Conservation (phyloP, 2,113 vertebrate genomes). For the Psittacus erithacus region DNA sequence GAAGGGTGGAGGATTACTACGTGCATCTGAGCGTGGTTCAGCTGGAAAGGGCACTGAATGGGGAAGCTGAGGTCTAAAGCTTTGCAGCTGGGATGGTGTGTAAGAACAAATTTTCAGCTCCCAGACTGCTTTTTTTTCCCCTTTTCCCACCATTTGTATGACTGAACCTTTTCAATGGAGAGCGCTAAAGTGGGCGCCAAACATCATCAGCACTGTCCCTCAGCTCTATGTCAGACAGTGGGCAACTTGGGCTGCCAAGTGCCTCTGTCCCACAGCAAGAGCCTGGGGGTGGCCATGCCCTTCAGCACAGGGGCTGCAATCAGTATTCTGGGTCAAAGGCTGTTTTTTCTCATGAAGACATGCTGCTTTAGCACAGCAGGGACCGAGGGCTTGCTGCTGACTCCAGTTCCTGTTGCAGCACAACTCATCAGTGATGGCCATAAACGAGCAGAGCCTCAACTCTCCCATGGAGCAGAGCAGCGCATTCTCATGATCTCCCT, state of each 20-base stretch:
- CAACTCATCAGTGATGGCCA: accelerated
- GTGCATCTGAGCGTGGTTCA: accelerated
- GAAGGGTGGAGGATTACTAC: background rate
- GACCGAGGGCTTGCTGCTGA: background rate
- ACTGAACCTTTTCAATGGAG: accelerated
- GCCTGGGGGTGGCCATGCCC: background rate
- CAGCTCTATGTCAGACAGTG: background rate
- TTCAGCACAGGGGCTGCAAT: background rate
- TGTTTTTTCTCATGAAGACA: background rate
- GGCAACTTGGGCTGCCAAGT: background rate
- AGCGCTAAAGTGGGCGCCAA: background rate
- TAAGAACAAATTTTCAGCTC: background rate
- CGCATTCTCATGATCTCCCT: background rate
- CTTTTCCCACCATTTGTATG: background rate
- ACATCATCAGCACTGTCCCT: background rate
- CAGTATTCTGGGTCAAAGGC: background rate
- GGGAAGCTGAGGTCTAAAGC: background rate
- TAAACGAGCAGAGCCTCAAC: background rate
- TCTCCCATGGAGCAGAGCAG: background rate
- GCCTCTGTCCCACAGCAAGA: background rate
- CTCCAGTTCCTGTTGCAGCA: background rate
- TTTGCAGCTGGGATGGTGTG: background rate
- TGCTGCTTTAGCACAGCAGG: background rate
- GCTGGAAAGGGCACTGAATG: background rate
- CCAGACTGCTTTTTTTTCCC: background rate